A percentile compares a stretch with the other conserved stretches of the same genome.
Evolutionary conservation across 2,888 invertebrate genomes (phyloP).

Genomic region (Drosophila koepferae): DNA sequence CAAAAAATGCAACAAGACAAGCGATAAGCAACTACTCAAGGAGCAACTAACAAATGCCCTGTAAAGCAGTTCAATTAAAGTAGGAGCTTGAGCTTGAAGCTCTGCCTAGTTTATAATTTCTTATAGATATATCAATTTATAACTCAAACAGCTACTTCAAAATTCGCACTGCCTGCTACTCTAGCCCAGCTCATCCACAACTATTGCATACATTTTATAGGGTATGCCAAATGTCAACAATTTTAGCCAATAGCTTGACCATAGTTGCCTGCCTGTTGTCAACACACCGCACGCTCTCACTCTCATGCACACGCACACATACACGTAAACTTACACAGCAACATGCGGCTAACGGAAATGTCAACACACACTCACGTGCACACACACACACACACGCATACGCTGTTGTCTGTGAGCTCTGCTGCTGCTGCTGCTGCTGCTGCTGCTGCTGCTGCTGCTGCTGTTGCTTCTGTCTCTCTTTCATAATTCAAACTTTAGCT

Average conservation of each 20-base stretch:
- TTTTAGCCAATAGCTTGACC: constrained; percentile 60
- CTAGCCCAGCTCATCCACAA: not conserved
- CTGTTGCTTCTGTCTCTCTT: constrained; percentile 51
- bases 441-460: constrained; percentile 29
- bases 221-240: constrained; percentile 55
- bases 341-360: constrained; percentile 18
- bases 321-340: constrained; percentile 20
- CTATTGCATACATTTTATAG: not conserved
- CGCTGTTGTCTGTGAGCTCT: constrained; percentile 26
- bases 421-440: constrained; percentile 28
- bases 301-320: constrained; percentile 23
- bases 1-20: constrained; percentile 50
- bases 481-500: constrained; percentile 69
- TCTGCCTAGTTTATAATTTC: not conserved
- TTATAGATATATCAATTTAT: not conserved
- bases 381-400: constrained; percentile 23
- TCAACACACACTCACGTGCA: constrained; percentile 16
- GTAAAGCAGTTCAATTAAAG: not conserved
- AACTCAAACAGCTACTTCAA: not conserved
- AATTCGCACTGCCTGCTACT: not conserved
- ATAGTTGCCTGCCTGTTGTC: constrained; percentile 59
- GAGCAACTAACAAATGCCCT: constrained; percentile 23
- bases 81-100: not conserved
- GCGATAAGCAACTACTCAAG: not conserved
- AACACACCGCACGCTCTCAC: constrained; percentile 46